Percentiles rank a stretch among this genome's conserved stretches.
Evolutionary conservation across 2,888 invertebrate species (phyloP).

Genomic region (Leucoptera coffeella): DNA sequence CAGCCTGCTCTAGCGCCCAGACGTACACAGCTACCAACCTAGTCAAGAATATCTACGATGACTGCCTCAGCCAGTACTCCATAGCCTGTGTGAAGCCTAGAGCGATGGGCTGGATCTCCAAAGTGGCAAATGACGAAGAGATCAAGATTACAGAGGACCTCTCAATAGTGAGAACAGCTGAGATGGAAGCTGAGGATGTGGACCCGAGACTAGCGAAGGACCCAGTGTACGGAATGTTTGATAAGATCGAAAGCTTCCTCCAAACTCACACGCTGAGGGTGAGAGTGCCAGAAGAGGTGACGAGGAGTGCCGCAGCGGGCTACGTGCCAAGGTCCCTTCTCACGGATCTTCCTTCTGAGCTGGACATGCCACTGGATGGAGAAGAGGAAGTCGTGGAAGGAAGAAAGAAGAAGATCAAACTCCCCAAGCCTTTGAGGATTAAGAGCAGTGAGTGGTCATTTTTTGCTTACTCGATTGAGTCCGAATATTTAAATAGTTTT

Average conservation of each 20-base stretch:
- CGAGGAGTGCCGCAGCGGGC: slow-evolving; percentile 49
- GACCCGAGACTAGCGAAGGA: slow-evolving; percentile 49
- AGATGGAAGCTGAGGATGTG: slow-evolving; percentile 25
- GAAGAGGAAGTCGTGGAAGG: slow-evolving; percentile 39
- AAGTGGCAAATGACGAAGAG: slow-evolving; percentile 59
- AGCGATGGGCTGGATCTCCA: slow-evolving; percentile 67
- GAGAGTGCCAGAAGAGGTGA: slow-evolving; percentile 62
- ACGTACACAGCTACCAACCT: slow-evolving; percentile 56
- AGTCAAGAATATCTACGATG: slow-evolving; percentile 59
- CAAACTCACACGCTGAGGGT: slow-evolving; percentile 70
- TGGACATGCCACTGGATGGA: slow-evolving; percentile 65
- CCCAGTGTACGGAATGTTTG: slow-evolving; percentile 56
- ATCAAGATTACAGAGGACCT: slow-evolving; percentile 73
- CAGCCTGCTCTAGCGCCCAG: slow-evolving; percentile 27
- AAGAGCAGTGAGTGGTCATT: slow-evolving; percentile 31
- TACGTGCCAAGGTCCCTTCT: slow-evolving; percentile 61
- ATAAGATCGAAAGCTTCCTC: slow-evolving; percentile 68
- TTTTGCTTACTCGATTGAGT: not conserved
- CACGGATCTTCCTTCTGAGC: slow-evolving; percentile 57
- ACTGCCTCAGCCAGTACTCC: slow-evolving; percentile 63
- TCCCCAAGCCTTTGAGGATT: slow-evolving; percentile 44
- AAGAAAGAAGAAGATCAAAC: slow-evolving; percentile 47
- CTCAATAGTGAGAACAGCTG: slow-evolving; percentile 60
- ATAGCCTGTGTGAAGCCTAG: slow-evolving; percentile 73
- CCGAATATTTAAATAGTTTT: too few species aligned